Conservation (phyloP, 2,797 vertebrate genomes). For the Ceryle rudis region DNA sequence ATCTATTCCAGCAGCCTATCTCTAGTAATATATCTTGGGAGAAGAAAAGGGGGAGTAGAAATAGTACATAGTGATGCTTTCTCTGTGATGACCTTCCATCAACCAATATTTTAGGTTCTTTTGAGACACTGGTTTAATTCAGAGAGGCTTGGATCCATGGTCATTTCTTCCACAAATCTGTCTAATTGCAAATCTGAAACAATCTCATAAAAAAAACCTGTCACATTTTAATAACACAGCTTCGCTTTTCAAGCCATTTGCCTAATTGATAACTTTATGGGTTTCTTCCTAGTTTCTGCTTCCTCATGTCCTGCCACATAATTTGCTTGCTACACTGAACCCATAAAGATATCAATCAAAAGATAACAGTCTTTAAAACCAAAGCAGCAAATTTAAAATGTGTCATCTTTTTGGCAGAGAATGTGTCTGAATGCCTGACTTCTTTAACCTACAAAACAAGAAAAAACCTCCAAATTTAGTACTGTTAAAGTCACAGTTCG, state of each 20-base stretch:
- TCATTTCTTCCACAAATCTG: background rate
- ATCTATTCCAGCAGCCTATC: background rate
- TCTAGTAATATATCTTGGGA: background rate
- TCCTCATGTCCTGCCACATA: background rate
- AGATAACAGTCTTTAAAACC: background rate
- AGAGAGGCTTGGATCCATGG: background rate
- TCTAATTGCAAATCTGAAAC: background rate
- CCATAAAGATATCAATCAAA: background rate
- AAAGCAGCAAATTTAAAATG: background rate
- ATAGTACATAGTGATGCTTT: background rate
- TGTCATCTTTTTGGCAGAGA: background rate
- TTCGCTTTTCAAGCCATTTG: background rate
- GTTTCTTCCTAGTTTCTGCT: background rate
- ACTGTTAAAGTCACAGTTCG: background rate
- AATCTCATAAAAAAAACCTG: background rate
- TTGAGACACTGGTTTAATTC: background rate
- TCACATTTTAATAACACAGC: fast-evolving
- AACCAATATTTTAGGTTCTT: background rate
- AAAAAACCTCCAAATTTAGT: background rate
- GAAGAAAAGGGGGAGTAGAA: background rate
- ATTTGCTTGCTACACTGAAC: background rate
- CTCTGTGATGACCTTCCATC: background rate
- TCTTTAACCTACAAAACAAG: background rate
- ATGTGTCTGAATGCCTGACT: background rate
- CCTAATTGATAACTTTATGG: background rate